These are phyloP conservation scores for Sinotaia quadrata DNA, from an alignment of 2,888 invertebrate genomes.

Conservation along the genomic window DNA sequence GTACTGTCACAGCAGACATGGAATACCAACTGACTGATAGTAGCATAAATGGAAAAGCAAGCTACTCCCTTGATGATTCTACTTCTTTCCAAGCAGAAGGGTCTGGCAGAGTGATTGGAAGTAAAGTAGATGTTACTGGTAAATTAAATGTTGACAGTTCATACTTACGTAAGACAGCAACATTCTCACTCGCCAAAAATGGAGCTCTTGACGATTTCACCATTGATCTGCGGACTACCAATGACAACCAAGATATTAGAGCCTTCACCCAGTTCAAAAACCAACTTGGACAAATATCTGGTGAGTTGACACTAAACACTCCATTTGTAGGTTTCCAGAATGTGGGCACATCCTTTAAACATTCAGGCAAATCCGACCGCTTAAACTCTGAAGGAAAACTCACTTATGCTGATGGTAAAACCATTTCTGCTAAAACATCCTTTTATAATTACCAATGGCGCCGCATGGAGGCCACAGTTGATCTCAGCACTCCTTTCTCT, in stretches of 20 bases:
- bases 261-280: conserved; percentile 7
- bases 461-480: conserved; percentile 31
- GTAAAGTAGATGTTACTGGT: conserved; percentile 4
- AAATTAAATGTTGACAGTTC: conserved; percentile 6
- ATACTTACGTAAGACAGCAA: neutral
- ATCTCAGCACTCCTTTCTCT: conserved; percentile 32
- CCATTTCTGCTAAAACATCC: conserved; percentile 28
- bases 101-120: neutral
- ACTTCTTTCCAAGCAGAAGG: conserved; percentile 4
- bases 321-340: conserved; percentile 23
- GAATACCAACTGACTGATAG: conserved; percentile 4
- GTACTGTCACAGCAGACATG: neutral
- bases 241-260: neutral
- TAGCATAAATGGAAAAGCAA: neutral
- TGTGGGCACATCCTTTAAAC: conserved; percentile 31
- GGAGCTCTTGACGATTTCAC: conserved; percentile 23
- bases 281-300: conserved; percentile 13
- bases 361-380: conserved; percentile 29
- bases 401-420: conserved; percentile 20
- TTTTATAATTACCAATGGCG: conserved; percentile 28
- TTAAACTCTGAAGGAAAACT: conserved; percentile 36
- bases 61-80: neutral
- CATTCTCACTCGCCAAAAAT: conserved; percentile 14
- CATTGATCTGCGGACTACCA: neutral
- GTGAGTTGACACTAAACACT: conserved; percentile 25